Percentiles rank a stretch among this genome's conserved stretches.
Evolutionary conservation across 2,888 invertebrate genomes (phyloP).

Genomic region (Vesta saturnalis): DNA sequence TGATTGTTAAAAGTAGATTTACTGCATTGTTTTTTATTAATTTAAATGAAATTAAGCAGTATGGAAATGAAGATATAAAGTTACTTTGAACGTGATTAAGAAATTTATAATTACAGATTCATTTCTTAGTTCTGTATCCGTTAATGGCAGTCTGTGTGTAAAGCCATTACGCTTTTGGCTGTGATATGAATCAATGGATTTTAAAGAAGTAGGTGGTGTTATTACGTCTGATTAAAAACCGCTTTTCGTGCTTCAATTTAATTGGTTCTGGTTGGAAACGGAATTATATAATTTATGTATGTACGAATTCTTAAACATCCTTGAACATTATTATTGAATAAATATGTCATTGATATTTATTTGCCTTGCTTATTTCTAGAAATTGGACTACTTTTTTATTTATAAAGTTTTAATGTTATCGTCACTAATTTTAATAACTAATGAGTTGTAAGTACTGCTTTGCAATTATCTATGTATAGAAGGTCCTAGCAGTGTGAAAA

Average conservation of each 20-base stretch:
- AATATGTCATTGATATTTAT: not conserved
- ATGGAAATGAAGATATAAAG: slow-evolving; percentile 5
- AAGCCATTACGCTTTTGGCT: slow-evolving; percentile 5
- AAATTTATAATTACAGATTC: not conserved
- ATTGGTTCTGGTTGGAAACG: not conserved
- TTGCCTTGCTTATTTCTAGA: not conserved
- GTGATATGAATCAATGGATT: not conserved
- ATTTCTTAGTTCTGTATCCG: not conserved
- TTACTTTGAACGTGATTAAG: not conserved
- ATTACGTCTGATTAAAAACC: not conserved
- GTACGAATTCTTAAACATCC: not conserved
- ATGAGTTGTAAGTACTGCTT: too few relatives aligned
- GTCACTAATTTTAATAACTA: not conserved
- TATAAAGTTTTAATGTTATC: too few relatives aligned
- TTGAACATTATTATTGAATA: not conserved
- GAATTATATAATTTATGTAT: not conserved
- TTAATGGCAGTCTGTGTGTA: not conserved
- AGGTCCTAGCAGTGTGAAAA: too few relatives aligned
- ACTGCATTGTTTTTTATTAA: not conserved
- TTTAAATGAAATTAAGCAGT: too few relatives aligned
- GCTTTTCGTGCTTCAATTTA: not conserved
- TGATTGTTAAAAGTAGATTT: not conserved
- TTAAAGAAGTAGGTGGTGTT: not conserved
- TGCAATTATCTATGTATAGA: too few relatives aligned
- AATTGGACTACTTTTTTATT: too few relatives aligned